phyloP scores from a whole-genome alignment of 2,797 vertebrate genomes.

The Discoglossus pictus region DNA sequence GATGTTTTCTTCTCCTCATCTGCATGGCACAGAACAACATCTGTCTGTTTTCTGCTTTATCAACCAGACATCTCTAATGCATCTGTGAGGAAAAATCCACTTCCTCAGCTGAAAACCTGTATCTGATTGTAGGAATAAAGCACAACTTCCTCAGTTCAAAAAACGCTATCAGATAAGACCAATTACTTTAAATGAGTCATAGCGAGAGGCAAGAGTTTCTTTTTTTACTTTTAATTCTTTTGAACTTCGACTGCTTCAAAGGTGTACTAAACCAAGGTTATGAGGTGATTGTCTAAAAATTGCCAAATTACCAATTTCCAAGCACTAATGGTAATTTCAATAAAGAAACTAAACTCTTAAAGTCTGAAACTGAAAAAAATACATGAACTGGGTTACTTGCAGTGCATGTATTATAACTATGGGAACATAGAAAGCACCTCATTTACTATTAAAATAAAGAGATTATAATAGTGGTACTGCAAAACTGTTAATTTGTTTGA shows the following conservation, averaged over 20 bases:
- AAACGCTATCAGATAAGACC: slow-evolving; percentile 82
- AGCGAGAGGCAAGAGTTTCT: slow-evolving; percentile 66
- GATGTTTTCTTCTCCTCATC: slow-evolving; percentile 70
- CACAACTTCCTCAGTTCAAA: slow-evolving; percentile 79
- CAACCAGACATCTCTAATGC: slow-evolving; percentile 73
- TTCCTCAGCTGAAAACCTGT: slow-evolving; percentile 82
- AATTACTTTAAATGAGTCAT: slow-evolving; percentile 87
- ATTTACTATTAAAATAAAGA: no score
- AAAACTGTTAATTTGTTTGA: no score
- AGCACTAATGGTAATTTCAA: slow-evolving; percentile 64
- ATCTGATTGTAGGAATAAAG: slow-evolving; percentile 88
- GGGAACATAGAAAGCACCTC: not conserved
- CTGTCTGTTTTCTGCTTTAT: slow-evolving; percentile 80
- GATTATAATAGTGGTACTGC: no score
- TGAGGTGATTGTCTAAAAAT: slow-evolving; percentile 72
- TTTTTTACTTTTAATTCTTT: slow-evolving; percentile 69
- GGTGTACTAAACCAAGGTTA: slow-evolving; percentile 75
- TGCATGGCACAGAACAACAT: slow-evolving; percentile 71
- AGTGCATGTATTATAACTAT: no score
- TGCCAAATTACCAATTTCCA: slow-evolving; percentile 76
- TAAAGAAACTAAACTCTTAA: slow-evolving; percentile 10
- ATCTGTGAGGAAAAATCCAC: slow-evolving; percentile 80
- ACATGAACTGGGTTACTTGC: not conserved
- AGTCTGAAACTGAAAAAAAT: not conserved
- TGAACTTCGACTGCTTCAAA: slow-evolving; percentile 86